Base-by-base conservation (phyloP, 1,140 invertebrate species). In the Heterodera carotae region DNA sequence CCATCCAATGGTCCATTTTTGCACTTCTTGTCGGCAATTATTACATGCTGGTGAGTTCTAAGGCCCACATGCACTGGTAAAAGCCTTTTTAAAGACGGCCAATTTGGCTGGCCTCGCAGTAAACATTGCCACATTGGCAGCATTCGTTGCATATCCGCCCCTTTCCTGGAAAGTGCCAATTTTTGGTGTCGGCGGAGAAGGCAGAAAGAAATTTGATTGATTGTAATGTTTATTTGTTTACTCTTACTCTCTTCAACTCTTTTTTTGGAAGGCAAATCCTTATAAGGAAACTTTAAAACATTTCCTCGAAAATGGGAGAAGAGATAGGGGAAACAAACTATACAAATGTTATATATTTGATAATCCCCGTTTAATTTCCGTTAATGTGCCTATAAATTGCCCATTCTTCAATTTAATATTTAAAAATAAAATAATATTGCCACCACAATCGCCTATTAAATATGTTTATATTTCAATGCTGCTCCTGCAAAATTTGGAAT, bases 101-200 rank as follows among this genome's bases (percentile, higher is more conserved):
- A 86, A 86, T 69, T 48, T 84, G 36, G 86, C 86, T 43, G 85
- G 85, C 84, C 62, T 86, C 12, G 53, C 75, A 4, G 78, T 86
- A 1, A 86, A 86, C 59, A 29, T 86, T 15, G 76, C 80, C 27
- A 88, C 86, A 12, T 60, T 86, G 18, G 48, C 76, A 0, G 53
- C 87, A 15, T 86, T 85, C 69, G 75, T 86, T 69, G 71, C 86
- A 36, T 86, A 86, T 73, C 85, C 85, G 31, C 85, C 85, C 7
- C 74, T 86, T n/a, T 88, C 86, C 3, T 86, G 85, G 85, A 71
- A 64, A 12, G 85, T 86, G 43, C 85, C 85, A 10, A 83, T 86
- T 60, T 80, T 86, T 69, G 82, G 82, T 53, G 79, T 78, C 48
- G 80, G 80, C 7, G 77, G 77, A 15, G 53, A 73, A 27, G 66